Evolutionary conservation across 2,797 vertebrate species (phyloP).

Genomic region (Chrosomus eos): DNA sequence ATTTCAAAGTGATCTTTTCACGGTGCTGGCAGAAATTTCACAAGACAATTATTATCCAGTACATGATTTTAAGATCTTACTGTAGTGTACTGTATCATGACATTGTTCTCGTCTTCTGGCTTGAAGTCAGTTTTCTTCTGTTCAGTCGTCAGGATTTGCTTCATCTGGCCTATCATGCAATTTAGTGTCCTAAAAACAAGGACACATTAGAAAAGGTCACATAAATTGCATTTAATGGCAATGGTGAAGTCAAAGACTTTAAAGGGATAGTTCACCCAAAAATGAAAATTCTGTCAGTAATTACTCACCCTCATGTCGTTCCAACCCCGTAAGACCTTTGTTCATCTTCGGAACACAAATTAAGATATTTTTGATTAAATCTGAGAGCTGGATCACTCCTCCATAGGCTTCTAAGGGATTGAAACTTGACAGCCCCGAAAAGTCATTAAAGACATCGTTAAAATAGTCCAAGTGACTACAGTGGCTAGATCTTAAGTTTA

Average conservation of each 20-base stretch:
- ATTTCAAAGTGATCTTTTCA: neutral
- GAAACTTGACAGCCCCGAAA: too few species aligned
- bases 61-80: constrained; percentile 75
- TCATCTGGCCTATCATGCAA: constrained; percentile 99
- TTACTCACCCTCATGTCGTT: too few species aligned
- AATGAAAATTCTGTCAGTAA: too few species aligned
- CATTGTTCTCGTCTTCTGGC: constrained; percentile 97
- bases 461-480: too few species aligned
- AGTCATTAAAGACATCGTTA: too few species aligned
- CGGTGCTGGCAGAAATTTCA: neutral
- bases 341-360: too few species aligned
- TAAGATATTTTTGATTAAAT: too few species aligned
- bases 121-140: constrained; percentile 99
- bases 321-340: too few species aligned
- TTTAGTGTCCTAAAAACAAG: constrained; percentile 89
- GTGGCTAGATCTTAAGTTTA: too few species aligned
- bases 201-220: neutral
- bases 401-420: too few species aligned
- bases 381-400: too few species aligned
- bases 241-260: neutral
- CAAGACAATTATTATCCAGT: neutral
- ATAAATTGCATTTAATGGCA: neutral
- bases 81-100: constrained; percentile 96
- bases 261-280: too few species aligned
- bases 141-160: constrained; percentile 93